These are phyloP conservation scores for Acanthurus tractus DNA, from an alignment of 2,797 vertebrate species.

Conservation along the genomic window DNA sequence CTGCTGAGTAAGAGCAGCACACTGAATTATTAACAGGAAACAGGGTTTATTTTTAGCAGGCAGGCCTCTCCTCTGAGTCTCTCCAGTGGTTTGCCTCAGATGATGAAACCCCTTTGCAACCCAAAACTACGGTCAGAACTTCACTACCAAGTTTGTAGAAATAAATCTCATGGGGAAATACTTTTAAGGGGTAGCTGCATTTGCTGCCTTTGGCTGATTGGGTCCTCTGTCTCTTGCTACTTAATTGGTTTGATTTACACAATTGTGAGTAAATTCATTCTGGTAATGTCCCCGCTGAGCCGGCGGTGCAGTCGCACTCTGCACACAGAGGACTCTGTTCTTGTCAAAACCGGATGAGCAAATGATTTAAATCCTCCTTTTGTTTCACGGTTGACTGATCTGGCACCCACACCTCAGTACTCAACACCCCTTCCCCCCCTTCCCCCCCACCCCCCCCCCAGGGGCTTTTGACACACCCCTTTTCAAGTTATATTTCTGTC, in stretches of 20 bases:
- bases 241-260: constrained; percentile 73
- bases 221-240: constrained; percentile 52
- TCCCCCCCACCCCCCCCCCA: not conserved
- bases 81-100: constrained; percentile 67
- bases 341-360: constrained; percentile 71
- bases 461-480: constrained; percentile 66
- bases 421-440: constrained; percentile 10
- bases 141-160: constrained; percentile 62
- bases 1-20: constrained; percentile 79
- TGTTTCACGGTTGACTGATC: constrained; percentile 73
- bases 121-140: constrained; percentile 68
- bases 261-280: constrained; percentile 61
- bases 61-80: constrained; percentile 76
- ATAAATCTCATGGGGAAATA: constrained; percentile 57
- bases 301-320: constrained; percentile 29
- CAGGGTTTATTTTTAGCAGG: constrained; percentile 78
- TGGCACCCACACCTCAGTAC: constrained; percentile 65
- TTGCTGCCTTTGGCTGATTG: constrained; percentile 46
- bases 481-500: constrained; percentile 61
- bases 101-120: constrained; percentile 83
- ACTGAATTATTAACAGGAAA: constrained; percentile 85
- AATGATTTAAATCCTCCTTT: constrained; percentile 77
- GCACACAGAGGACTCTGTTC: constrained; percentile 56
- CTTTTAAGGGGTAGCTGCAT: constrained; percentile 42
- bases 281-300: constrained; percentile 48